Evolutionary conservation across 1,140 invertebrate species (phyloP).

Genomic region (Colletes latitarsis): DNA sequence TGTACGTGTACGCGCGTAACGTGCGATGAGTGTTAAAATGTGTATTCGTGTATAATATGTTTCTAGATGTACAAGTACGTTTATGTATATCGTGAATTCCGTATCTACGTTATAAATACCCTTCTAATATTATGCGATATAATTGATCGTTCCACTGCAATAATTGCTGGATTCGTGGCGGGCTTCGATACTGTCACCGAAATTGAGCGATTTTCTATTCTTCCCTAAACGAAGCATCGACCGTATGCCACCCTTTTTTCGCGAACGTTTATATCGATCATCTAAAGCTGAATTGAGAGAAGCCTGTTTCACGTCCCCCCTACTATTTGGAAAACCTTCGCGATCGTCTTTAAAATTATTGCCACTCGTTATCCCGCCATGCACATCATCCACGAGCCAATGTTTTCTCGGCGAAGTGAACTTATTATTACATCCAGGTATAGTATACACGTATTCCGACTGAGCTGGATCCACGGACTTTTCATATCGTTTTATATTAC

Average conservation of each 20-base stretch:
- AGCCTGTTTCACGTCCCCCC: constrained; percentile 85
- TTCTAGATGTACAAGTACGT: constrained; percentile 52
- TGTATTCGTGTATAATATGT: constrained; percentile 37
- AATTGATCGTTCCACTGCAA: constrained; percentile 80
- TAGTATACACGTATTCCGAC: constrained; percentile 76
- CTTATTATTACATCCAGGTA: constrained; percentile 77
- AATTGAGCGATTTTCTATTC: constrained; percentile 79
- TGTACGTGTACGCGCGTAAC: constrained; percentile 16
- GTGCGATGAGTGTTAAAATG: constrained; percentile 28
- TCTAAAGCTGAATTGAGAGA: constrained; percentile 85
- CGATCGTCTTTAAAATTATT: constrained; percentile 81
- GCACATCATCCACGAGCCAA: constrained; percentile 84
- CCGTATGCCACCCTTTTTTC: constrained; percentile 90
- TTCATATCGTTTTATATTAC: constrained; percentile 67
- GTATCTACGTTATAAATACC: constrained; percentile 41
- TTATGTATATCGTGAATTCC: constrained; percentile 49
- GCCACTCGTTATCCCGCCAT: constrained; percentile 78
- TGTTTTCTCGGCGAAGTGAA: constrained; percentile 82
- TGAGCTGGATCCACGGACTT: constrained; percentile 67
- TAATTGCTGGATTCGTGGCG: constrained; percentile 78
- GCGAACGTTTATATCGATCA: constrained; percentile 83
- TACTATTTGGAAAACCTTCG: constrained; percentile 84
- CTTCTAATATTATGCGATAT: constrained; percentile 75
- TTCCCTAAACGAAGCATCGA: constrained; percentile 87
- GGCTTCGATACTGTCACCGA: constrained; percentile 78